Base-by-base conservation (phyloP, 1,140 invertebrate genomes). In the Drosophila novamexicana region DNA sequence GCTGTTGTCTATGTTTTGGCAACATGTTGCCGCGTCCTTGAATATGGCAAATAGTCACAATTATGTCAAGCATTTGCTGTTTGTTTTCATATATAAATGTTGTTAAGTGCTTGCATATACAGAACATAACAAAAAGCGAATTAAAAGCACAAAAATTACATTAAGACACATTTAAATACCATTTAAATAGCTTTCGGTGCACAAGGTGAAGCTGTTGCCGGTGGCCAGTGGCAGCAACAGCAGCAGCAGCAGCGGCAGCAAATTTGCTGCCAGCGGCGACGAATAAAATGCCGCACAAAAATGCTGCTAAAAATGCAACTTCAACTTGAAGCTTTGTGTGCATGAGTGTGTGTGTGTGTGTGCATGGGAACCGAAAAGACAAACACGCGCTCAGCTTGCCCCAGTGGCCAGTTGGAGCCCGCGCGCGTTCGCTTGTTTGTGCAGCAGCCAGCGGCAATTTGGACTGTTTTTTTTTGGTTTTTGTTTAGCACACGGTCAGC, bases 111-210 rank as follows among this genome's bases (percentile, higher is more conserved):
- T 79, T 52, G 12, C 18, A 56, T 40, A n/a, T 5, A 40, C 12
- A 42, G 8, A 58, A 36, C 44, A 16, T 22, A 67, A 36, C 10
- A 73, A 80, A 81, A 81, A 85, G 73, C 74, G 79, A 77, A 82
- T 86, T 82, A 89, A 90, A 85, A 77, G 76, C 77, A 81, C 77
- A 86, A 86, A 90, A 90, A 90, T 83, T 82, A 78, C 82, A 80
- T 78, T 86, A 86, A 81, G 77, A 90, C 83, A 90, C 88, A 90
- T 90, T 90, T 90, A 90, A 90, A 90, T 90, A 90, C 86, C 86
- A 90, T 90, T 90, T 90, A 90, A 90, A 90, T 83, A 83, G 77
- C 82, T 88, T 83, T 83, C 79, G 70, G 66, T 73, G 82, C 80
- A 81, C 84, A 88, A 88, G 84, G 84, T 88, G 84, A 84, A 75